phyloP scores from a whole-genome alignment of 2,113 vertebrate genomes.

The Camelus bactrianus region DNA sequence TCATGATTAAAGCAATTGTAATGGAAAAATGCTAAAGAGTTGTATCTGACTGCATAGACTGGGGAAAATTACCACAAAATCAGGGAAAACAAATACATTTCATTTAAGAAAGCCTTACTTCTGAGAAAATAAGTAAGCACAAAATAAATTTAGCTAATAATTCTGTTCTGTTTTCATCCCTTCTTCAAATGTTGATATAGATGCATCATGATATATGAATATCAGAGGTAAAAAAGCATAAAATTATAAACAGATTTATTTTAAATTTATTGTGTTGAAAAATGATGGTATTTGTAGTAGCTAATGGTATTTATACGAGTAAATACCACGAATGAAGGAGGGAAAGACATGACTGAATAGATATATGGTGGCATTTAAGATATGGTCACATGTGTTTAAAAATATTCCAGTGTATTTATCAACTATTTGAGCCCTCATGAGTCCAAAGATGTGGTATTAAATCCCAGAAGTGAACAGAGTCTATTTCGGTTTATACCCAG shows the following conservation, averaged over 20 bases:
- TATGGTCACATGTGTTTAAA: background rate
- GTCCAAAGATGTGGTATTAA: background rate
- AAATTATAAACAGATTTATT: background rate
- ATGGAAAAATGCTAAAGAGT: background rate
- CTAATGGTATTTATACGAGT: background rate
- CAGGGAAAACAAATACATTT: background rate
- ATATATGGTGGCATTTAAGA: background rate
- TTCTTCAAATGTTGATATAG: background rate
- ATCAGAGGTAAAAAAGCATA: background rate
- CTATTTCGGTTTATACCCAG: background rate
- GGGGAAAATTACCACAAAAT: background rate
- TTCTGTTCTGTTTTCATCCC: background rate
- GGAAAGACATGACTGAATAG: background rate
- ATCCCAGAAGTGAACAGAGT: background rate
- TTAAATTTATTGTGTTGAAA: background rate
- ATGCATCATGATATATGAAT: background rate
- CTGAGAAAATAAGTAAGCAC: background rate
- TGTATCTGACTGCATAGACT: background rate
- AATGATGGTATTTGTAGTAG: background rate
- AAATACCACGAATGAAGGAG: background rate
- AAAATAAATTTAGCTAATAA: slow-evolving; percentile 3
- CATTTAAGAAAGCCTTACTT: background rate
- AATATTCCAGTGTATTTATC: background rate
- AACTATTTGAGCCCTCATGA: background rate
- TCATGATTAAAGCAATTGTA: background rate